Percentiles rank a stretch among this genome's conserved stretches.
Evolutionary conservation across 1,140 invertebrate genomes (phyloP).

Genomic region (Sitobion miscanthi): DNA sequence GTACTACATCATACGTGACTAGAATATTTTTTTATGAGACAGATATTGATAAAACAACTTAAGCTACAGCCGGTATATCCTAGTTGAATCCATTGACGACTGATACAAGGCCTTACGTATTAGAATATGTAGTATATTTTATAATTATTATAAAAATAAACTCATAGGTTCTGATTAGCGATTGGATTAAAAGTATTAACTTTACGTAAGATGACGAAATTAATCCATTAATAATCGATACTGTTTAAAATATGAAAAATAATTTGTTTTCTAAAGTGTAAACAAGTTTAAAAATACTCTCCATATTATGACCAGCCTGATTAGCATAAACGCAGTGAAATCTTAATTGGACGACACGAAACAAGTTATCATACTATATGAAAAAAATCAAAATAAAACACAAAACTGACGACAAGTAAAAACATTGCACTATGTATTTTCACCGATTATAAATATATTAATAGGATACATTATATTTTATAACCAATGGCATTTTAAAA

Average conservation of each 20-base stretch:
- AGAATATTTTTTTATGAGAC: not conserved
- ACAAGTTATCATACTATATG: not conserved
- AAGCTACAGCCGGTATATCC: not conserved
- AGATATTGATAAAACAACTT: not conserved
- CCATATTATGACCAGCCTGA: not conserved
- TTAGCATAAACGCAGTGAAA: not conserved
- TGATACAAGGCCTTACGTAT: not conserved
- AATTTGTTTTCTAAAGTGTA: not conserved
- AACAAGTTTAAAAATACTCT: not conserved
- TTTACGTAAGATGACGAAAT: not conserved
- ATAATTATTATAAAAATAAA: not conserved
- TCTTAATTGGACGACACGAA: not conserved
- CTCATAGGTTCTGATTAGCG: not conserved
- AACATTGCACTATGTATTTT: not conserved
- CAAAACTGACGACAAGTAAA: not conserved
- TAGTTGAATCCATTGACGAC: not conserved
- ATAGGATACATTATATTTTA: not conserved
- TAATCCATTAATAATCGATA: not conserved
- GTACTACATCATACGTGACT: conserved; percentile 15
- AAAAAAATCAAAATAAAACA: not conserved
- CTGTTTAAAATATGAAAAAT: not conserved
- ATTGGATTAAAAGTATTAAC: not conserved
- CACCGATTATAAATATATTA: not conserved
- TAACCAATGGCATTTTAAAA: not conserved
- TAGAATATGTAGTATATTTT: not conserved